Evolutionary conservation across 1,140 invertebrate genomes (phyloP), one percentile per base, ranked within the genome.

Genomic region (Atta texana): DNA sequence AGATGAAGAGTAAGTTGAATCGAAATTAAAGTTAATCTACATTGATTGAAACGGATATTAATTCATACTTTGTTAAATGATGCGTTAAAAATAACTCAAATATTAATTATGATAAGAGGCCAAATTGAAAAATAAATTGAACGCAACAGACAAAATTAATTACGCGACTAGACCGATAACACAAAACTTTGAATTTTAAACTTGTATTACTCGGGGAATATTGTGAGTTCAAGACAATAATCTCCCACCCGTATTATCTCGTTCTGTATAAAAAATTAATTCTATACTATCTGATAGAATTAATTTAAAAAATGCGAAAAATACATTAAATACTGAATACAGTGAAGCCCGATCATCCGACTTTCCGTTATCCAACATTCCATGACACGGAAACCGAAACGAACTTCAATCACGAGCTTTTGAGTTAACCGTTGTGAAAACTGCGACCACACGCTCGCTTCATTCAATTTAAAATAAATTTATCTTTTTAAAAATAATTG

Each of bases 321-420:
- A 49, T 16, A 10, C 24, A 39, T 6, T 49, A 18, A 55, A 68
- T 39, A 28, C n/a, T 18, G 53, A 16, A n/a, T 28, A 63, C 51
- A 24, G 10, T 16, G 51, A 53, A 31, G 18, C 5, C 28, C 53
- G 53, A 59, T 75, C 57, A 75, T 57, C 51, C 31, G 51, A 21
- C 10, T 14, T 31, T 75, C 21, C 39, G 53, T 75, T 75, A 75
- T 59, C 53, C 53, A 31, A 34, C 53, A 55, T 74, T 34, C 28
- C 51, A 21, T 49, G 68, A 71, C 14, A 49, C 21, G 68, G 14
- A 14, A 69, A 69, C 21, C n/a, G 44, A 72, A 53, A 28, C 8
- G 69, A 28, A 72, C 44, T 72, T 72, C 69, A 72, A 72, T 51
- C 69, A 53, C 44, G 44, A 72, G n/a, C 24, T 28, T 66, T 66